Evolutionary conservation across 2,797 vertebrate genomes (phyloP).

Genomic region (Mallotus villosus): DNA sequence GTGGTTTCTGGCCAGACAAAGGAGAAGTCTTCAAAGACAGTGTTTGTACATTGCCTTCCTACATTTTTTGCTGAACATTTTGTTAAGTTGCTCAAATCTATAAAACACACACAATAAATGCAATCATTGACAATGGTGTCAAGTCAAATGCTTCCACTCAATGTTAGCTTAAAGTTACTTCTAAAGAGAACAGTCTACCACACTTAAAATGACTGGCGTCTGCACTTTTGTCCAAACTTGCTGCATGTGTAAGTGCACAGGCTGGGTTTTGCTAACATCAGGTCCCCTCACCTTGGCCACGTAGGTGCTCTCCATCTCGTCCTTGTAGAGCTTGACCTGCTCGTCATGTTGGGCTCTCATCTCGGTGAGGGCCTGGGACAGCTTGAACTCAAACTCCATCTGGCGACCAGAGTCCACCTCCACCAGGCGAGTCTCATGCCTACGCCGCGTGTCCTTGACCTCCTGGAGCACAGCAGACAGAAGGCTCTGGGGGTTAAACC

Average conservation of each 20-base stretch:
- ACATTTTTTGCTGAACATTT: too few relatives aligned
- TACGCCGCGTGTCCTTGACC: slow-evolving; percentile 81
- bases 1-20: slow-evolving; percentile 5
- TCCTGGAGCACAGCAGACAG: slow-evolving; percentile 70
- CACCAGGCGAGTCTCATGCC: slow-evolving; percentile 78
- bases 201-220: not conserved
- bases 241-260: not conserved
- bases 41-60: not conserved
- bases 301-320: slow-evolving; percentile 85
- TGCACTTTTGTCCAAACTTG: not conserved
- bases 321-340: slow-evolving; percentile 84
- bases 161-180: too few relatives aligned
- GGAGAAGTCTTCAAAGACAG: slow-evolving; percentile 8
- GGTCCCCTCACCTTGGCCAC: slow-evolving; percentile 74
- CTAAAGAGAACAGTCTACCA: too few relatives aligned
- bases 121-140: too few relatives aligned
- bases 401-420: slow-evolving; percentile 85
- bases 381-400: slow-evolving; percentile 83
- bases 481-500: not conserved
- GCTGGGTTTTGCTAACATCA: not conserved
- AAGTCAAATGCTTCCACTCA: too few relatives aligned
- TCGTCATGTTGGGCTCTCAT: slow-evolving; percentile 84
- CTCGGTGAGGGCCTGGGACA: slow-evolving; percentile 81
- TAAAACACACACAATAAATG: too few relatives aligned
- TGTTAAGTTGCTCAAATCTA: too few relatives aligned